A percentile compares a stretch with the other conserved stretches of the same genome.
Evolutionary conservation across 2,113 vertebrate genomes (phyloP).

Genomic region (Oncorhynchus nerka): DNA sequence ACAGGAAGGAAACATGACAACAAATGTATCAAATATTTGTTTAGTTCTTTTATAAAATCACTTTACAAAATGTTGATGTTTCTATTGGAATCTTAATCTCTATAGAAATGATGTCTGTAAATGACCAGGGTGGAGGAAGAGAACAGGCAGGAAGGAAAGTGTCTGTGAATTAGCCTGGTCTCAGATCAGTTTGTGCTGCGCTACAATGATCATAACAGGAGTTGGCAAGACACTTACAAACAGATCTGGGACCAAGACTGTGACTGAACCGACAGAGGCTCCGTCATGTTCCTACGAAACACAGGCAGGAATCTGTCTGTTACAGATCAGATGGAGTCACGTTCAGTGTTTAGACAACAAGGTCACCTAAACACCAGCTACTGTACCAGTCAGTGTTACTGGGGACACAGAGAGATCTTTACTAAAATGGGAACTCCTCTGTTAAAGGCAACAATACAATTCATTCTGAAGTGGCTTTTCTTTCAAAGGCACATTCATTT

Average conservation of each 20-base stretch:
- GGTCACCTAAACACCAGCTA: constrained; percentile 21
- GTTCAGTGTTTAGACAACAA: constrained; percentile 49
- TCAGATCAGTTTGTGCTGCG: too few species aligned
- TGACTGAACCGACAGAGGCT: constrained; percentile 10
- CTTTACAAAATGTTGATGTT: constrained; percentile 59
- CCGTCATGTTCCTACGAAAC: constrained; percentile 26
- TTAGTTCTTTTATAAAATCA: constrained; percentile 62
- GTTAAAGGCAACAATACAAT: constrained; percentile 31
- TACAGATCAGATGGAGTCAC: constrained; percentile 33
- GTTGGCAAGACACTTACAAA: too few species aligned
- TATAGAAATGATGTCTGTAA: constrained; percentile 54
- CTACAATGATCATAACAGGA: too few species aligned
- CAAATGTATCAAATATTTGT: constrained; percentile 56
- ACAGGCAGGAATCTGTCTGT: constrained; percentile 54
- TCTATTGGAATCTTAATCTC: constrained; percentile 44
- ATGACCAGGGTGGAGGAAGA: constrained; percentile 35
- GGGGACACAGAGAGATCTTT: constrained; percentile 24
- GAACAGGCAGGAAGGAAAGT: constrained; percentile 50
- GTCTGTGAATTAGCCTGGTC: not conserved
- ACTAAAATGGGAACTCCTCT: constrained; percentile 10
- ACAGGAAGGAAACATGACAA: not conserved
- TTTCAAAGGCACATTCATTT: constrained; percentile 67
- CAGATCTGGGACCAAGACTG: too few species aligned
- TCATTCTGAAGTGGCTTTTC: constrained; percentile 44
- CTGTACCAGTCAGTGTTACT: not conserved